Base-by-base conservation (phyloP, 2,113 vertebrate species). In the Struthio camelus region DNA sequence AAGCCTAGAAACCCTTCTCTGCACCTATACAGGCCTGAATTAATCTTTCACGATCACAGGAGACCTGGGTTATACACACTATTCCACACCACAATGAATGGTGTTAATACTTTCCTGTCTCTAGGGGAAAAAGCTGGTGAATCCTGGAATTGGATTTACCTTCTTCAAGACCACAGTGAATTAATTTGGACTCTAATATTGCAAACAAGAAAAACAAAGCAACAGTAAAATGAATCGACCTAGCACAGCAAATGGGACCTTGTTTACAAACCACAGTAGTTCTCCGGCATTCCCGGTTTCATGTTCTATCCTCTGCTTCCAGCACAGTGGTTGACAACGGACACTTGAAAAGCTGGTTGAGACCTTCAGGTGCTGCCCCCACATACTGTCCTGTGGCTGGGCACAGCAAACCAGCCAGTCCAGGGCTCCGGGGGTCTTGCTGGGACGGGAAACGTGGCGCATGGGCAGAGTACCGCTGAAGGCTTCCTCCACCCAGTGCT, bases 401-500 rank as follows among this genome's bases (percentile, higher is more conserved):
- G 6, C 11, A 50, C 65, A 42, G 50, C 0, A 0, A 65, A 90
- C 38, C 62, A 15, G 62, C 46, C 27, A 69, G 9, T 12, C n/a
- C 18, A 8, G 14, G 32, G 25, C 12, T 81, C 8, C n/a, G 7
- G 18, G 46, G 46, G 46, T 48, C 46, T 18, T 8, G 46, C 46
- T 48, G 46, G 46, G 46, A 48, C 9, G 46, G 18, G 46, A 19
- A 48, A 48, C 17, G 9, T 7, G 18, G 46, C 18, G 8, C 19
- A 18, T 7, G 46, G 46, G 53, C 25, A 54, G 25, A 14, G 53
- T 54, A 27, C 27, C 8, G 6, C 0, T 11, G 22, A 22, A 17
- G 50, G n/a, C 9, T 80, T 59, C 46, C 28, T 25, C 16, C 2
- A 2, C 3, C 23, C 18, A 0, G 0, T 25, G 25, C 7, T 1